Evolutionary conservation across 2,888 invertebrate genomes (phyloP).

Genomic region (Acanthosepion lycidas): DNA sequence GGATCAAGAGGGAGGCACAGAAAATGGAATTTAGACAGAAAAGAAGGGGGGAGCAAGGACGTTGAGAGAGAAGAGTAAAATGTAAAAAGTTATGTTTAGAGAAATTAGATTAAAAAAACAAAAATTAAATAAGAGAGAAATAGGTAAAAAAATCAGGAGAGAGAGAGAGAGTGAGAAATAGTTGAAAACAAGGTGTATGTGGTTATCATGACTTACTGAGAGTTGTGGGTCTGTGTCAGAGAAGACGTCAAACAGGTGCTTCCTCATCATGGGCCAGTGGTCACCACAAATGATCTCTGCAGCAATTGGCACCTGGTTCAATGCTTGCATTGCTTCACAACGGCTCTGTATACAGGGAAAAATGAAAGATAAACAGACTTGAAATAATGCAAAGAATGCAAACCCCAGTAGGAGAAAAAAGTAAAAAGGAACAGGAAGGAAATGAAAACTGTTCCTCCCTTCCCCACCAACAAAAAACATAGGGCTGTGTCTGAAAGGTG

Average conservation of each 20-base stretch:
- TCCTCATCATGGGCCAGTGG: constrained; percentile 67
- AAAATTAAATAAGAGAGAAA: background rate
- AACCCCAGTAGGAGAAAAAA: background rate
- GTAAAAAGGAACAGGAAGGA: background rate
- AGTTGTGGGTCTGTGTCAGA: constrained; percentile 70
- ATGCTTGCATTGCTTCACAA: constrained; percentile 67
- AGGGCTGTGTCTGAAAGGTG: background rate
- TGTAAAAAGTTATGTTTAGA: background rate
- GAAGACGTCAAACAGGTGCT: constrained; percentile 70
- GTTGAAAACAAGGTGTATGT: background rate
- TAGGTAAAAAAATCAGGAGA: background rate
- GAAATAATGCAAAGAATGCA: background rate
- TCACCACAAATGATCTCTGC: constrained; percentile 71
- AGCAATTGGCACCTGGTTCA: constrained; percentile 67
- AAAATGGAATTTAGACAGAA: background rate
- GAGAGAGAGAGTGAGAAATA: background rate
- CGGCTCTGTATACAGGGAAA: constrained; percentile 56
- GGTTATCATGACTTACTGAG: constrained; percentile 60
- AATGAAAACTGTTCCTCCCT: background rate
- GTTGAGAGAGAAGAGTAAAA: background rate
- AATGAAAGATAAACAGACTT: background rate
- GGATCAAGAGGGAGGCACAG: background rate
- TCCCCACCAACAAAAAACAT: background rate
- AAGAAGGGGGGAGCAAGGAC: background rate
- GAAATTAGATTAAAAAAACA: background rate